A percentile compares a stretch with the other conserved stretches of the same genome.
phyloP scores from a whole-genome alignment of 2,888 invertebrate species.

The Hypomecis atomaria region DNA sequence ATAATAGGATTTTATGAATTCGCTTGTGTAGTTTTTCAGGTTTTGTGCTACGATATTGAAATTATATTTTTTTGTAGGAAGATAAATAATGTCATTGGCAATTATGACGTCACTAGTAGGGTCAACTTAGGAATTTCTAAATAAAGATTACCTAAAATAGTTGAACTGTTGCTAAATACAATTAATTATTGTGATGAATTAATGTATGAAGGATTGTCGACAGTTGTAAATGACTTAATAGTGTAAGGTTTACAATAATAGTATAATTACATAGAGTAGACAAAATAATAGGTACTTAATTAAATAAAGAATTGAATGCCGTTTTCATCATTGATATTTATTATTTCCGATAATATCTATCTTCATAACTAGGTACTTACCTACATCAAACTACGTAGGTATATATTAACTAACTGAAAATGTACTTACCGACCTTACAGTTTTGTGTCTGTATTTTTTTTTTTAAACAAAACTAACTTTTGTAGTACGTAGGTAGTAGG shows the following conservation, averaged over 20 bases:
- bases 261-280: conserved; percentile 12
- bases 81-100: conserved; percentile 63
- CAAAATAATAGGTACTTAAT: conserved; percentile 2
- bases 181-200: conserved; percentile 8
- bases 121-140: neutral
- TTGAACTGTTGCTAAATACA: conserved; percentile 2
- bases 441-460: too few species aligned
- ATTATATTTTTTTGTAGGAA: conserved; percentile 12
- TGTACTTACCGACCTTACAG: too few species aligned
- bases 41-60: neutral
- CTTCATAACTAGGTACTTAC: too few species aligned
- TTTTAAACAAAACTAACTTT: too few species aligned
- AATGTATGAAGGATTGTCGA: conserved; percentile 17
- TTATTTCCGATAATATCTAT: too few species aligned
- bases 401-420: too few species aligned
- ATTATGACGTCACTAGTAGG: conserved; percentile 50
- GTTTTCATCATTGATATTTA: too few species aligned
- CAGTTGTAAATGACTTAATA: conserved; percentile 18
- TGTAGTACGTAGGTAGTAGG: too few species aligned
- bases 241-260: conserved; percentile 15
- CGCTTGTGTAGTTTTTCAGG: conserved; percentile 20
- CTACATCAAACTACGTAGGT: too few species aligned
- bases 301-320: neutral
- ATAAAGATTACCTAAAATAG: neutral
- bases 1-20: conserved; percentile 37